Evolutionary conservation across 2,888 invertebrate genomes (phyloP), one percentile per base, ranked within the genome.

Genomic region (Pachycephus smyrnensis): DNA sequence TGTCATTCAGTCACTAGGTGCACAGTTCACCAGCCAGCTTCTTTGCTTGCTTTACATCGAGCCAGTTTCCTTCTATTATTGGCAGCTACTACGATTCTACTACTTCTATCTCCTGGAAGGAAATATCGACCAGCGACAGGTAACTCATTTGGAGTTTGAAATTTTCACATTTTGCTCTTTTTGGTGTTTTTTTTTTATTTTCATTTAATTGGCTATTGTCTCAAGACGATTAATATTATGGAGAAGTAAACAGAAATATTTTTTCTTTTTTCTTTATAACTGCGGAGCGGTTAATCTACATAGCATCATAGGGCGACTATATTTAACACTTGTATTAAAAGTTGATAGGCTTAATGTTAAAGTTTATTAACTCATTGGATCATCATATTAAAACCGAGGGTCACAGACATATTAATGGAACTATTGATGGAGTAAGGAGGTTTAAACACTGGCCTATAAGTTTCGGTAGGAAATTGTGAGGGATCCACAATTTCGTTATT

Each of bases 1-100:
- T 32, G 71, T 23, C 71, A 71, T 71, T 71, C 31, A 71, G 68
- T 68, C 68, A 68, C n/a, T 68, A 30, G 23, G 71, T 71, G 71
- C 12, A 71, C 32, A 31, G 31, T 55, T 55, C 40, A 55, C 40
- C 40, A 55, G 40, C 40, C 40, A 55, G 40, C 40, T 23, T 55
- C 40, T 55, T 23, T 55, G 2, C 23, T 55, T 55, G 23, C 23
- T 23, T 55, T 55, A 55, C 23, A 23, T 23, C 12, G 71, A 71
- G 15, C 71, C 31, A 9, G 12, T 71, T 31, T 71, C 12, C 71
- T 32, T 12, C 31, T 9, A 71, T 1, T 12, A 31, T 32, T 4
- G 9, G 31, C 71, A 71, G 71, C 15, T 71, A 32, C n/a, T 23
- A 71, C 11, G 31, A 71, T 32, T 32, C 71, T 71, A 71, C 31